Conservation (phyloP, 2,113 vertebrate species). For the Lonchura striata region DNA sequence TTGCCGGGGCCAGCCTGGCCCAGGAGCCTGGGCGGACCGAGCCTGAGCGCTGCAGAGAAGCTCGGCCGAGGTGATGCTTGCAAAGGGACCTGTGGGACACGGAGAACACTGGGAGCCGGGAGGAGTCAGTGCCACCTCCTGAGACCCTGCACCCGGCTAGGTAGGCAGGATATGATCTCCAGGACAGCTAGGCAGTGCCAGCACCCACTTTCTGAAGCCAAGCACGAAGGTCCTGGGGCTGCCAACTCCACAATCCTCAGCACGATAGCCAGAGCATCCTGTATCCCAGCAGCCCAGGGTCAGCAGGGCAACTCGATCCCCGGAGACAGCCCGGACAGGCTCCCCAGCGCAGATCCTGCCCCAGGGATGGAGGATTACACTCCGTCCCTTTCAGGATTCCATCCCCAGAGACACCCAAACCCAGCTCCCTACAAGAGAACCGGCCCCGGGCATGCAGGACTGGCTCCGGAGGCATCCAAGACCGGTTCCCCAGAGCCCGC, state of each 20-base stretch:
- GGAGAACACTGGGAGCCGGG: rapidly evolving
- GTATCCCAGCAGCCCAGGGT: not conserved
- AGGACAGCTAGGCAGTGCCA: not conserved
- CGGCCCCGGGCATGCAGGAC: not conserved
- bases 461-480: not conserved
- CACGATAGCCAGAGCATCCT: not conserved
- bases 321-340: not conserved
- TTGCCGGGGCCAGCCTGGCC: not conserved
- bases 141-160: not conserved
- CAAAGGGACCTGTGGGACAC: not conserved
- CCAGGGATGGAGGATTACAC: not conserved
- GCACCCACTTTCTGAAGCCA: not conserved
- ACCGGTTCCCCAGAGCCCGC: not conserved
- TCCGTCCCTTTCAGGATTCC: not conserved
- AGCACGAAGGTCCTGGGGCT: not conserved
- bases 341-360: not conserved
- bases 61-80: not conserved
- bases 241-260: not conserved
- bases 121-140: not conserved
- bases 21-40: not conserved
- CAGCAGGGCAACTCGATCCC: not conserved
- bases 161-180: not conserved
- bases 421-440: not conserved
- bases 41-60: rapidly evolving
- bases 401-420: not conserved